Evolutionary conservation across 2,113 vertebrate species (phyloP), one percentile per base, ranked within the genome.

Genomic region (Bostrychus sinensis): DNA sequence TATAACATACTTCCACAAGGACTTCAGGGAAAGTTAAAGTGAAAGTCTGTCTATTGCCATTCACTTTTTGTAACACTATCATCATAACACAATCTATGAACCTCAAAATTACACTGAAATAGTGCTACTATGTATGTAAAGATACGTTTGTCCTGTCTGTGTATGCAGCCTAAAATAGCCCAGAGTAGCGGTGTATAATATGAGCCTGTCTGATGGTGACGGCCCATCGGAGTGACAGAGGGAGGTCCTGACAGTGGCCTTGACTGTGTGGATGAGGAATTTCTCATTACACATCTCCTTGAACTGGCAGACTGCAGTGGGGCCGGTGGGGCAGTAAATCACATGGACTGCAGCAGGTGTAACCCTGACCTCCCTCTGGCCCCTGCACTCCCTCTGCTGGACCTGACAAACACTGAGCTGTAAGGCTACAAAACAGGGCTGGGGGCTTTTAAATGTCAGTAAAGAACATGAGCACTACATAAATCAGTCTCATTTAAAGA

Each of bases 261-360:
- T 91, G 85, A 72, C 66, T 86, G 78, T 89, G 86, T 85, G 86
- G 88, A 91, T 84, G 81, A 91, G 91, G 81, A 89, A 93, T 94
- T 94, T 93, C 86, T 94, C 89, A 93, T 94, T 91, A 89, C 74
- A 55, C 72, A 80, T 92, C 90, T 90, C 93, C 93, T 94, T 95
- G 94, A 96, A 93, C 91, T 85, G 81, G 74, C 81, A 67, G 75
- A 78, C 75, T 77, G 66, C 51, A 77, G 74, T 58, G 42, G 39
- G 67, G 59, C 43, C 72, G 41, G 12, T 0, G 14, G 25, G 81
- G 86, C 88, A 90, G 91, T 94, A 93, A 96, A 94, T 94, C 91
- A 95, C 83, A 84, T 48, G 82, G 84, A 75, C 66, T 82, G 72
- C 77, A 87, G 88, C 90, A 93, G 91, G 91, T 91, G 89, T 73